Evolutionary conservation across 1,140 invertebrate species (phyloP).

Genomic region (Potamilus streckersoni): DNA sequence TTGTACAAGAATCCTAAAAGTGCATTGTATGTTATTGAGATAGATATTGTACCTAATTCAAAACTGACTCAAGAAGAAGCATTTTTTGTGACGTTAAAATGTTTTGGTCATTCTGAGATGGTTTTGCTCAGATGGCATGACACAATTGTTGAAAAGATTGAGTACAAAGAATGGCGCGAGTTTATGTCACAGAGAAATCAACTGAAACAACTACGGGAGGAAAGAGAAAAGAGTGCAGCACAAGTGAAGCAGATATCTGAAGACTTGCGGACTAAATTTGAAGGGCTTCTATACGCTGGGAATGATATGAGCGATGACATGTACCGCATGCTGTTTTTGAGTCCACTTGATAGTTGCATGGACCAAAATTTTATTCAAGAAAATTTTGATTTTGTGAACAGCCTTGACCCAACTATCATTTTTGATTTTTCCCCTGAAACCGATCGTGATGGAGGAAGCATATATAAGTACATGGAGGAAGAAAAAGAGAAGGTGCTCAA

Average conservation of each 20-base stretch:
- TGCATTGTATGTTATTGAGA: conserved; percentile 24
- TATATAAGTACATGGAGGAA: conserved; percentile 21
- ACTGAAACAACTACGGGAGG: conserved; percentile 4
- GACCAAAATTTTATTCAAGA: conserved; percentile 11
- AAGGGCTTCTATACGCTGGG: conserved; percentile 22
- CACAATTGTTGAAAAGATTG: neutral
- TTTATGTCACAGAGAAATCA: conserved; percentile 12
- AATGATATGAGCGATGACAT: conserved; percentile 19
- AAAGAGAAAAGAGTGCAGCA: conserved; percentile 11
- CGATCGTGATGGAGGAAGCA: conserved; percentile 11
- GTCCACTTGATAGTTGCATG: conserved; percentile 21
- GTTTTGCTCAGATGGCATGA: conserved; percentile 10
- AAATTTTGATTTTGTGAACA: conserved; percentile 26
- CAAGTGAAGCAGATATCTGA: neutral
- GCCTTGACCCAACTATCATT: conserved; percentile 23
- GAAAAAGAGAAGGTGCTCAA: conserved; percentile 9
- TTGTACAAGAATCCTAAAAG: conserved; percentile 3
- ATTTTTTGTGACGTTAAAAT: conserved; percentile 16
- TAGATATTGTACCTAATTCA: conserved; percentile 30
- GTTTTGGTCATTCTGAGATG: neutral
- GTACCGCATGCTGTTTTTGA: conserved; percentile 26
- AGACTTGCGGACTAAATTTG: conserved; percentile 29
- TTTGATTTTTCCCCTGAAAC: conserved; percentile 39
- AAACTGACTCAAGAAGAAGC: conserved; percentile 5
- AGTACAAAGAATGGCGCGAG: neutral